Base-by-base conservation (phyloP, 2,888 invertebrate species). In the Zhuqinia jingwanae region DNA sequence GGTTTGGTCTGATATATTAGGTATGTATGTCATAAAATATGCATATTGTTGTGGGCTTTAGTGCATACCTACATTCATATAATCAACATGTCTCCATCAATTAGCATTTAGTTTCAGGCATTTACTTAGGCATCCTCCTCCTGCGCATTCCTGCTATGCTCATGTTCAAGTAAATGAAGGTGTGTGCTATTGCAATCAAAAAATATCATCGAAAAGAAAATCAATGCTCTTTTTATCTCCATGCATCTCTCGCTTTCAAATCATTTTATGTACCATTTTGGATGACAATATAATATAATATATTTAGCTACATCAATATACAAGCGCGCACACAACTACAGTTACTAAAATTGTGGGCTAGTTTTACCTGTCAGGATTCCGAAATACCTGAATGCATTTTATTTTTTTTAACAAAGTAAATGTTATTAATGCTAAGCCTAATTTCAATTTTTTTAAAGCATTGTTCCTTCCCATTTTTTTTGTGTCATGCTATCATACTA, bases 381-480 rank as follows among this genome's bases (percentile, higher is more conserved):
- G n/a, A n/a, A n/a, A n/a, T n/a, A n/a, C n/a, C n/a, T n/a, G n/a
- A 63, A 63, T 2, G n/a, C 30, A 58, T 8, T 22, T 11, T 58
- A 58, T 25, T 22, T 25, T 58, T 56, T 8, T 27, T 36, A 63
- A 36, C 36, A 36, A 36, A 3, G 3, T 8, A 36, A 36, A 36
- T n/a, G n/a, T 6, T 36, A 8, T 36, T 36, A 36, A 3, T 36
- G 36, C 36, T 6, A 36, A 36, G 36, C 8, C 36, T 36, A 36
- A 36, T 8, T 36, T 36, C n/a, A 27, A 15, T 11, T 63, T 63
- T 63, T 63, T 30, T 58, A 63, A 60, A 6, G 63, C 68, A 70
- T 70, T 70, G 68, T 70, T 70, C 42, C 68, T 70, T 70, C 68
- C 68, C n/a, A n/a, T n/a, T 70, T 70, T 70, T 30, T 22, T 30